Conservation (phyloP, 2,113 vertebrate species). For the Rhinoptilus africanus region DNA sequence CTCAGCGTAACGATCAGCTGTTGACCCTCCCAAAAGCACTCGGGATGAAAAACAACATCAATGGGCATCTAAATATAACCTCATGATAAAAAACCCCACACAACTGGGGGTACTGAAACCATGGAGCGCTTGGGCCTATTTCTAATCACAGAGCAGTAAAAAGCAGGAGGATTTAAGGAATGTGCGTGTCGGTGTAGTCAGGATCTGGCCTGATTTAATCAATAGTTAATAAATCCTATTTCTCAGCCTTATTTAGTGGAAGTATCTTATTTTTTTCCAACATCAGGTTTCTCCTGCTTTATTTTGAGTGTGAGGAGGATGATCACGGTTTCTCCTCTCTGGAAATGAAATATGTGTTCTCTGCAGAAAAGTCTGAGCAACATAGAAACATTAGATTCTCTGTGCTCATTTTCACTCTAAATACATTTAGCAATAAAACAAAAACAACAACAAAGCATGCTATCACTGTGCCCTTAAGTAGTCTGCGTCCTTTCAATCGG, state of each 20-base stretch:
- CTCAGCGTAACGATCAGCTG: conserved; percentile 65
- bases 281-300: not conserved
- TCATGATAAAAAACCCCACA: not conserved
- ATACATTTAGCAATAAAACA: not conserved
- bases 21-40: conserved; percentile 47
- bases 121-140: not conserved
- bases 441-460: too few species aligned
- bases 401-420: not conserved
- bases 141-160: not conserved
- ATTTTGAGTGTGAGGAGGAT: not conserved
- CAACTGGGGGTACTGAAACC: not conserved
- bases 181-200: not conserved
- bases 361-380: not conserved
- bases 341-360: not conserved
- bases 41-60: conserved; percentile 40
- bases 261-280: not conserved
- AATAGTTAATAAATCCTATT: not conserved
- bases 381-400: not conserved
- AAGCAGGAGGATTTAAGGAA: not conserved
- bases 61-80: conserved; percentile 65
- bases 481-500: not conserved
- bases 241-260: not conserved
- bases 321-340: not conserved
- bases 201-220: not conserved
- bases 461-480: not conserved